Percentiles rank a stretch among this genome's conserved stretches.
Evolutionary conservation across 1,140 invertebrate genomes (phyloP).

Genomic region (Oppia nitens): DNA sequence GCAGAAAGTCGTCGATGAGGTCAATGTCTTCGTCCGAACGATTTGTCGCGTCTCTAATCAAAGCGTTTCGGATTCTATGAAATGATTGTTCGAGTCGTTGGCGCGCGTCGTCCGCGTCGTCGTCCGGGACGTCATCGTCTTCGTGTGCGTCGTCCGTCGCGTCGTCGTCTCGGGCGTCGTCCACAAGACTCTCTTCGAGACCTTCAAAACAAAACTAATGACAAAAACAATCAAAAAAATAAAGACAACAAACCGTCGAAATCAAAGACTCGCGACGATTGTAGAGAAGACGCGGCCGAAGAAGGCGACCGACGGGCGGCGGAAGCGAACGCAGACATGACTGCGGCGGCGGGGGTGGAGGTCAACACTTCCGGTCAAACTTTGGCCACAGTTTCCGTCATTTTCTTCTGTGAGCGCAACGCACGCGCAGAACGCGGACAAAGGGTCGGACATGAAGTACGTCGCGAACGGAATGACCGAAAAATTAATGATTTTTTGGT

Average conservation of each 20-base stretch:
- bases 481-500: too few species aligned
- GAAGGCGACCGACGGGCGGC: too few species aligned
- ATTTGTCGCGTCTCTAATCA: slow-evolving; percentile 6
- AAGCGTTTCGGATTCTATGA: neutral
- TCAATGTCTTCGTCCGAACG: slow-evolving; percentile 10
- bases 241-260: neutral
- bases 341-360: too few species aligned
- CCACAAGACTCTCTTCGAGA: slow-evolving; percentile 9
- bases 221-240: neutral
- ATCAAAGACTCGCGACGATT: neutral
- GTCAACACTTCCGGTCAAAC: too few species aligned
- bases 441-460: too few species aligned
- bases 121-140: neutral
- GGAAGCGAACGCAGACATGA: too few species aligned
- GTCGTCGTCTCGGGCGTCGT: slow-evolving; percentile 1
- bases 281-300: too few species aligned
- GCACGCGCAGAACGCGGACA: too few species aligned
- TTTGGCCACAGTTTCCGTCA: too few species aligned
- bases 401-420: too few species aligned
- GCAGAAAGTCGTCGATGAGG: slow-evolving; percentile 3
- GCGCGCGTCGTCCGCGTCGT: neutral
- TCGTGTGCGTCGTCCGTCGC: neutral
- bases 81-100: neutral
- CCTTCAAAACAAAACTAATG: neutral
- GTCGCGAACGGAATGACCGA: too few species aligned